phyloP scores from a whole-genome alignment of 2,888 invertebrate species.

The Ephialtes manifestator region DNA sequence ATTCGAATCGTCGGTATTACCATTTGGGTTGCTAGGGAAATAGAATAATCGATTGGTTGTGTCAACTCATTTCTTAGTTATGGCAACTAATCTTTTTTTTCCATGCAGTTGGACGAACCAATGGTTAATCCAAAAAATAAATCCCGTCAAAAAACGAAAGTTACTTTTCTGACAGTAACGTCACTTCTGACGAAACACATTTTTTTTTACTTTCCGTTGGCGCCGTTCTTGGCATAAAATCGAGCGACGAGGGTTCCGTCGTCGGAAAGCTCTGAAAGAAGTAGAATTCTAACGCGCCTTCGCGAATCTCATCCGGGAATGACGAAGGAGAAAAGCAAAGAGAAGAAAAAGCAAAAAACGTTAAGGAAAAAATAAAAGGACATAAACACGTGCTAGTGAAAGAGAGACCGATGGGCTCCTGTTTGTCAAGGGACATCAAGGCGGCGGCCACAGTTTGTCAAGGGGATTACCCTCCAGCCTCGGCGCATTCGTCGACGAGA shows the following conservation, averaged over 20 bases:
- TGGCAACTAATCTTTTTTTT: too few relatives aligned
- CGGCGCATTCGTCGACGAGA: constrained; percentile 58
- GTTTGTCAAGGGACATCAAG: constrained; percentile 82
- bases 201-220: not conserved
- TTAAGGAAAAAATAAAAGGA: constrained; percentile 33
- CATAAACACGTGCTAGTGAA: constrained; percentile 71
- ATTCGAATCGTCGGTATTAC: too few relatives aligned
- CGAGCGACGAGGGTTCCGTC: constrained; percentile 5
- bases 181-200: too few relatives aligned
- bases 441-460: constrained; percentile 80
- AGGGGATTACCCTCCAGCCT: constrained; percentile 77
- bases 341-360: constrained; percentile 13
- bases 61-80: too few relatives aligned
- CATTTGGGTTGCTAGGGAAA: too few relatives aligned
- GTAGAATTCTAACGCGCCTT: constrained; percentile 38
- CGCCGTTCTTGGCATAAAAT: not conserved
- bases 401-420: constrained; percentile 77
- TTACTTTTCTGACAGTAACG: too few relatives aligned
- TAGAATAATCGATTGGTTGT: too few relatives aligned
- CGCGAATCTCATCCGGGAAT: constrained; percentile 35
- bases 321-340: constrained; percentile 9
- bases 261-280: not conserved
- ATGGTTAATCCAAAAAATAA: too few relatives aligned
- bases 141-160: too few relatives aligned
- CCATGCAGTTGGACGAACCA: too few relatives aligned